These are phyloP conservation scores for Cranoglanis bouderius DNA, from an alignment of 2,113 vertebrate genomes.

Conservation along the genomic window DNA sequence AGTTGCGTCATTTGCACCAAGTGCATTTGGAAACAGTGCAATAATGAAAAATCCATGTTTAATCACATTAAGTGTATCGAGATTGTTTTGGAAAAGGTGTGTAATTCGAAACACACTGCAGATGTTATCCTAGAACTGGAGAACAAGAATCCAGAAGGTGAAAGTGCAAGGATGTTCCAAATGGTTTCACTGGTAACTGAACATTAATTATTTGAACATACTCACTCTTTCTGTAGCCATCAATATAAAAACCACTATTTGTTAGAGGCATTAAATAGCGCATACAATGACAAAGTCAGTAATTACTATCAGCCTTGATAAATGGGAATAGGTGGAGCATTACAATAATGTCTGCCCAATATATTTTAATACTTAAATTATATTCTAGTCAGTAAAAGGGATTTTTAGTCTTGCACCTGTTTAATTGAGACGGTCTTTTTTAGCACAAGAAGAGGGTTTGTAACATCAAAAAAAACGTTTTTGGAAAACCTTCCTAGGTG, in stretches of 20 bases:
- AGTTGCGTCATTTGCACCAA: neutral
- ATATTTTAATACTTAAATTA: neutral
- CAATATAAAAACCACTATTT: neutral
- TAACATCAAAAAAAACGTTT: neutral
- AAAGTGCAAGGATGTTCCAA: neutral
- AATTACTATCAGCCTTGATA: slow-evolving; percentile 23
- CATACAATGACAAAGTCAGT: slow-evolving; percentile 8
- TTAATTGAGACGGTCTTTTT: neutral
- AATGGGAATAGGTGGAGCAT: slow-evolving; percentile 10
- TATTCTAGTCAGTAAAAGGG: neutral
- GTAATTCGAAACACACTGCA: neutral
- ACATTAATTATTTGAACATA: neutral
- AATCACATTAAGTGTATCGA: neutral
- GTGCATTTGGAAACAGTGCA: neutral
- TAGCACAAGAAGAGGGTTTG: neutral
- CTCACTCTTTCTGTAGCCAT: neutral
- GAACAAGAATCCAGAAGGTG: neutral
- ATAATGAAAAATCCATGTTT: neutral
- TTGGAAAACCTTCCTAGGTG: neutral
- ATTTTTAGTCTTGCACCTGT: neutral
- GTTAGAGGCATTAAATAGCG: neutral
- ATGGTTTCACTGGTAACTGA: neutral
- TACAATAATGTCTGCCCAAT: neutral
- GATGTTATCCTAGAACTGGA: neutral
- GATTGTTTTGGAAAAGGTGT: neutral